These are phyloP conservation scores for Pygoscelis adeliae DNA, from an alignment of 2,113 vertebrate species.

Conservation along the genomic window DNA sequence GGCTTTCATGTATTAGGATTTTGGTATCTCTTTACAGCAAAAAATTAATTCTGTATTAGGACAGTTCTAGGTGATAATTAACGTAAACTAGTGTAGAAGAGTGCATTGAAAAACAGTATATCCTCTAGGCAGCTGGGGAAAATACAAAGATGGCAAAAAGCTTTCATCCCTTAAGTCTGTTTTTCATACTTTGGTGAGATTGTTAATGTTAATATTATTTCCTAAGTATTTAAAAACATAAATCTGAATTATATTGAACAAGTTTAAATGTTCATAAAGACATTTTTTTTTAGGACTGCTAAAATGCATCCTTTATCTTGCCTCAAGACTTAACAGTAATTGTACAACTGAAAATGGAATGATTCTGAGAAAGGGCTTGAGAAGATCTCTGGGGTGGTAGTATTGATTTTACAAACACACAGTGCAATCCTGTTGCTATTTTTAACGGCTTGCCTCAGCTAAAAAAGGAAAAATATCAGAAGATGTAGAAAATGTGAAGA, in stretches of 20 bases:
- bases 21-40: neutral
- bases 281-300: neutral
- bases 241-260: neutral
- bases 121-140: neutral
- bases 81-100: neutral
- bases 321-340: neutral
- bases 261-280: neutral
- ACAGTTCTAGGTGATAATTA: neutral
- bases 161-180: neutral
- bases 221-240: neutral
- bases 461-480: slow-evolving; percentile 33
- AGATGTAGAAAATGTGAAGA: slow-evolving; percentile 46
- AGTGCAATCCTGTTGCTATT: neutral
- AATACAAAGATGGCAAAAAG: neutral
- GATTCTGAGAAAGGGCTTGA: neutral
- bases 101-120: neutral
- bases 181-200: neutral
- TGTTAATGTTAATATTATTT: neutral
- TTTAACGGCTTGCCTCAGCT: neutral
- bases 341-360: neutral
- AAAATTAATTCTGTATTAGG: neutral
- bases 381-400: neutral
- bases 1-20: neutral
- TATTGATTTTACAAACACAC: neutral
- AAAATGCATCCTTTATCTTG: neutral